A percentile compares a stretch with the other conserved stretches of the same genome.
Conservation (phyloP, 2,888 invertebrate genomes). For the Tenthredo notha region DNA sequence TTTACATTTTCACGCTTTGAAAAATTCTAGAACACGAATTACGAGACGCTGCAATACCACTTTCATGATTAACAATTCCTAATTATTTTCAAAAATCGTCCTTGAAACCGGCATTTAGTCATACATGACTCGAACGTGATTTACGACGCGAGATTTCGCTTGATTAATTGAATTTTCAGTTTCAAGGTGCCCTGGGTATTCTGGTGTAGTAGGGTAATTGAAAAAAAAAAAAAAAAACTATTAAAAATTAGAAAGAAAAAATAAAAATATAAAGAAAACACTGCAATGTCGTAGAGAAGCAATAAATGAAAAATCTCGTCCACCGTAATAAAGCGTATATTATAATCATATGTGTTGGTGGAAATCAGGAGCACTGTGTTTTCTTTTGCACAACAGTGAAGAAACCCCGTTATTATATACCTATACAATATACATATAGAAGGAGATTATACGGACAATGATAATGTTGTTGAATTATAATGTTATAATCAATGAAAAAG, state of each 20-base stretch:
- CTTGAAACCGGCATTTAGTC: background rate
- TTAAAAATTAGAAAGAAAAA: background rate
- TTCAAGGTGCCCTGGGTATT: background rate
- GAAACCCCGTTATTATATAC: background rate
- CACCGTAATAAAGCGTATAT: slow-evolving; percentile 17
- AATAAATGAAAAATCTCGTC: slow-evolving; percentile 44
- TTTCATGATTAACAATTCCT: background rate
- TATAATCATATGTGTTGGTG: background rate
- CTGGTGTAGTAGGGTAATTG: slow-evolving; percentile 12
- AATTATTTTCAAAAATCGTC: background rate
- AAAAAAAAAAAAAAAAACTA: background rate
- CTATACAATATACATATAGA: background rate
- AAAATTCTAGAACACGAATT: slow-evolving; percentile 14
- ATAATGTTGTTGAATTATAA: background rate
- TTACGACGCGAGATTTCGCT: background rate
- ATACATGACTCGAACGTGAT: background rate
- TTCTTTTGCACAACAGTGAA: background rate
- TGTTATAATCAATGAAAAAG: background rate
- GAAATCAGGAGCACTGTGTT: background rate
- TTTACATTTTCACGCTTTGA: slow-evolving; percentile 13
- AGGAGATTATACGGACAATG: background rate
- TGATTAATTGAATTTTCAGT: background rate
- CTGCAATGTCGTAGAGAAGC: slow-evolving; percentile 45
- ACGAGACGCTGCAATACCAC: background rate
- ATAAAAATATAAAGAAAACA: background rate